These are phyloP conservation scores for Lycocorax pyrrhopterus DNA, from an alignment of 2,113 vertebrate species.

Conservation along the genomic window DNA sequence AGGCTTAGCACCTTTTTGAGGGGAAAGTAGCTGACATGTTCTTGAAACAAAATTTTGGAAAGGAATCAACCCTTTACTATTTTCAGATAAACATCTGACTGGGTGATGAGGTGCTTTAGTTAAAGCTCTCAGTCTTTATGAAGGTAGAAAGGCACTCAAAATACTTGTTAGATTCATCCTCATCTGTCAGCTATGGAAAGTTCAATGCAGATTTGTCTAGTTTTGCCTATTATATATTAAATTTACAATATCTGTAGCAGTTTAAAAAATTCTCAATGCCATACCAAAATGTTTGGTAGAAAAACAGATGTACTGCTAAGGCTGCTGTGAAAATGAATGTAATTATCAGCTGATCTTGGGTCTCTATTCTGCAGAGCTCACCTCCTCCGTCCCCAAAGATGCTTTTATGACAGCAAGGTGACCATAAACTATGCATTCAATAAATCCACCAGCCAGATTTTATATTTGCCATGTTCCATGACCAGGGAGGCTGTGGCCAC, in stretches of 20 bases:
- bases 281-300: constrained; percentile 25
- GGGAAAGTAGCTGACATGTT: constrained; percentile 56
- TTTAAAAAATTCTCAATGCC: neutral
- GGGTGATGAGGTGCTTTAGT: constrained; percentile 44
- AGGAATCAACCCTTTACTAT: constrained; percentile 37
- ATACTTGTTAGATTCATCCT: constrained; percentile 35
- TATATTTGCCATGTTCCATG: neutral
- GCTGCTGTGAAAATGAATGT: neutral
- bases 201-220: constrained; percentile 10
- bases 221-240: constrained; percentile 33
- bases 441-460: neutral
- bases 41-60: constrained; percentile 40
- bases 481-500: neutral
- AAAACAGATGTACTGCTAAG: constrained; percentile 20
- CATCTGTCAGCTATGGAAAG: constrained; percentile 34
- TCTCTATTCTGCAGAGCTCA: neutral
- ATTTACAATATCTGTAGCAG: constrained; percentile 32
- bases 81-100: constrained; percentile 7
- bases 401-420: neutral
- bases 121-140: constrained; percentile 71
- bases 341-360: neutral
- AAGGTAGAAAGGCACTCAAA: constrained; percentile 77
- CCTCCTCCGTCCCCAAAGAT: neutral
- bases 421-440: neutral
- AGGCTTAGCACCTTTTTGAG: constrained; percentile 71